Evolutionary conservation across 2,797 vertebrate genomes (phyloP), one percentile per base, ranked within the genome.

Genomic region (Hyperoplus immaculatus): DNA sequence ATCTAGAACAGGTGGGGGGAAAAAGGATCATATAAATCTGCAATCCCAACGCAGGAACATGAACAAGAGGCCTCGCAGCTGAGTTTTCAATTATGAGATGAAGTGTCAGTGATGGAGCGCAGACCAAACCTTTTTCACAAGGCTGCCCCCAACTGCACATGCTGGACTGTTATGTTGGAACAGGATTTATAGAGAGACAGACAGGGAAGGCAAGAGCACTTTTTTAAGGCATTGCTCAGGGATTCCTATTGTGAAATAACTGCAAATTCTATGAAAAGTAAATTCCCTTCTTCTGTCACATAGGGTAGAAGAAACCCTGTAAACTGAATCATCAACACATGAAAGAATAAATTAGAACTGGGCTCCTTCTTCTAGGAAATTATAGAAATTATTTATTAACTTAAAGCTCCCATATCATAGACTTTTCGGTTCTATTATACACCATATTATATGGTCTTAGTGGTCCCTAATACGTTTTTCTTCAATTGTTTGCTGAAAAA

Each of bases 21-120:
- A 51, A 42, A 13, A 16, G 4, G 7, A 65, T 60, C 12, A n/a
- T 12, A 54, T 15, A 12, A 73, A 71, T 50, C 56, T 66, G 29
- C 49, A 71, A 72, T 83, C 59, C 56, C 73, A 70, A 73, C 18
- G 55, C 62, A 61, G 45, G 46, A 69, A 41, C 29, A 5, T 5
- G 63, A 55, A 38, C 58, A 14, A 16, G 67, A n/a, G 53, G 54
- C 36, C 43, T 29, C 18, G 53, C 18, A 29, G 42, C 16, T 14
- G 63, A 70, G 47, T 47, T 41, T n/a, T 54, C 60, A 15, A 54
- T 51, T 36, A 62, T 11, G 16, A 69, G 77, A 85, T 74, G 83
- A 86, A 21, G 81, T 84, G 84, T 41, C 13, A 46, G 56, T 87
- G 86, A 90, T 77, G 68, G 56, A 84, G 80, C 83, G 18, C 88